phyloP scores from a whole-genome alignment of 2,797 vertebrate species.

The Clamator glandarius region DNA sequence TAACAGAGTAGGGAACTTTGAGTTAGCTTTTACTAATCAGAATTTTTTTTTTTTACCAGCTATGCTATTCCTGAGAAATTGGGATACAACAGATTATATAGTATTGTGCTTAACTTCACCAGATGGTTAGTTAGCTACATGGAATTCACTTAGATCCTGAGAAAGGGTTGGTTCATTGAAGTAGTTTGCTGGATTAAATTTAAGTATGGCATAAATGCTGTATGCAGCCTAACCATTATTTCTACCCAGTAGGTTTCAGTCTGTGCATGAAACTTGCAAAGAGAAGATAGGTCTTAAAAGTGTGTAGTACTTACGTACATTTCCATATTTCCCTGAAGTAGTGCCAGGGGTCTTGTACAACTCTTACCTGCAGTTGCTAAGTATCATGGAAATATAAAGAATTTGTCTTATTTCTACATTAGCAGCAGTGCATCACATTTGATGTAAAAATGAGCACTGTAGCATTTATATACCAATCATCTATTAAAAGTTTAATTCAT shows the following conservation, averaged over 20 bases:
- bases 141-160: neutral
- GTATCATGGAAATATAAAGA: neutral
- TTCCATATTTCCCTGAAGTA: neutral
- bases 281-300: neutral
- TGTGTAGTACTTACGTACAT: neutral
- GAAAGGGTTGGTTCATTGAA: neutral
- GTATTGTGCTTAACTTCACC: neutral
- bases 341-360: neutral
- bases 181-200: neutral
- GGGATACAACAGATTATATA: neutral
- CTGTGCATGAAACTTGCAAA: neutral
- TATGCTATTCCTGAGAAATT: neutral
- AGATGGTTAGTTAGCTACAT: neutral
- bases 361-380: neutral
- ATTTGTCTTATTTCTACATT: neutral
- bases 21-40: neutral
- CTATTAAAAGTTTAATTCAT: neutral
- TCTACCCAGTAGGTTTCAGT: neutral
- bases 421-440: neutral
- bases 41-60: neutral
- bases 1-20: neutral
- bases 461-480: neutral
- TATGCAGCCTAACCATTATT: neutral
- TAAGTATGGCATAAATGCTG: neutral
- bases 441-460: neutral